Evolutionary conservation across 2,888 invertebrate genomes (phyloP), one percentile per base, ranked within the genome.

Genomic region (Trachelus tabidus): DNA sequence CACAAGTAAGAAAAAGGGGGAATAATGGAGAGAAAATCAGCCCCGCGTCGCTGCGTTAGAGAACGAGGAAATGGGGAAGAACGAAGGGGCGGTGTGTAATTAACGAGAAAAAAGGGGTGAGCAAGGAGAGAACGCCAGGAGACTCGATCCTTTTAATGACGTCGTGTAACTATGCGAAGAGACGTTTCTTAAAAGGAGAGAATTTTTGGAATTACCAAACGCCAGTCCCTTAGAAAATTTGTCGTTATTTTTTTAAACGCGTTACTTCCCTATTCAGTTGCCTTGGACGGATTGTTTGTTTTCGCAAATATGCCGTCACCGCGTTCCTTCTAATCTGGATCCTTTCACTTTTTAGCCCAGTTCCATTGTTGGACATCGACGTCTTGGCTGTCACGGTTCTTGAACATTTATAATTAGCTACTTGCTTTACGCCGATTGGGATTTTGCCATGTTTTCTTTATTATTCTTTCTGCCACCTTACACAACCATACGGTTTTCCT

Each of bases 281-380:
- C 23, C 56, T 56, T 9, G 56, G 56, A 0, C 9, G 23, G 2
- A 56, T 9, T 56, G 56, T 56, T 56, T 56, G 23, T 56, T 56
- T 56, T 56, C 56, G 23, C 56, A 23, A 56, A 56, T 23, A 56
- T 56, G 56, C 12, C 71, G 12, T 31, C 71, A 15, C 33, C 34
- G 79, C 84, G 84, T 86, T 85, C 80, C 80, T 81, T 83, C 77
- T 85, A 83, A 86, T 83, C 86, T 79, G 80, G 80, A 85, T 86
- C 90, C 90, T 90, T 90, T 90, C 90, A 89, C 90, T 90, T 90
- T 90, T 90, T 89, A 90, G 89, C 89, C 90, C 86, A 89, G 87
- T 88, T 87, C 68, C 86, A 88, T 88, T 87, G 87, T 87, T 82
- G 80, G 77, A 76, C 69, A 79, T 1, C 69, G 77, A 75, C 73